Conservation (phyloP, 2,888 invertebrate genomes). For the Drosophila barbarae region DNA sequence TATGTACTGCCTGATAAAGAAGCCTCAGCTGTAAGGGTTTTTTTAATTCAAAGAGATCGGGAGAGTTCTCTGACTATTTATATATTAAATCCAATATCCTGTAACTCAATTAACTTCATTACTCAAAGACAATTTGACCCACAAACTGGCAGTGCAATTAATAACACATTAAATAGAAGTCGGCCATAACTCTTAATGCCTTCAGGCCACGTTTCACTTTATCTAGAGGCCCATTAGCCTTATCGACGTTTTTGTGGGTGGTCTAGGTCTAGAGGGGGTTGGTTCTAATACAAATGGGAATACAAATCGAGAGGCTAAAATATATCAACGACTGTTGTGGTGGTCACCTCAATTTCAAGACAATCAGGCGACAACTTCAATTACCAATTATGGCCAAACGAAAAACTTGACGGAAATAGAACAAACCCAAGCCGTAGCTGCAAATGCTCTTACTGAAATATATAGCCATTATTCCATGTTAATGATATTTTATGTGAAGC, state of each 20-base stretch:
- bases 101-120: neutral
- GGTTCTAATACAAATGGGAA: constrained; percentile 14
- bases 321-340: constrained; percentile 40
- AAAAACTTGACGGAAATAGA: constrained; percentile 9
- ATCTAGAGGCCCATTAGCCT: constrained; percentile 32
- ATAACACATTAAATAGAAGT: constrained; percentile 8
- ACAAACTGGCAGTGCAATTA: neutral
- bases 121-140: constrained; percentile 5
- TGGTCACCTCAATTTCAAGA: constrained; percentile 46
- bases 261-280: neutral
- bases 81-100: neutral
- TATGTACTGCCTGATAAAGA: constrained; percentile 7
- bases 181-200: constrained; percentile 11
- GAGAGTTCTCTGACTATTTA: neutral
- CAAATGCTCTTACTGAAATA: neutral
- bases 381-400: constrained; percentile 49
- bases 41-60: neutral
- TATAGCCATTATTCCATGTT: no score
- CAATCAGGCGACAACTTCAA: constrained; percentile 60
- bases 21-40: neutral
- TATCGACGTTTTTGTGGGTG: constrained; percentile 48
- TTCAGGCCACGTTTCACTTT: constrained; percentile 12
- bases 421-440: neutral
- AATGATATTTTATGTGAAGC: neutral
- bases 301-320: constrained; percentile 28